Conservation (phyloP, 2,797 vertebrate genomes). For the Heteromormyrus szaboi region DNA sequence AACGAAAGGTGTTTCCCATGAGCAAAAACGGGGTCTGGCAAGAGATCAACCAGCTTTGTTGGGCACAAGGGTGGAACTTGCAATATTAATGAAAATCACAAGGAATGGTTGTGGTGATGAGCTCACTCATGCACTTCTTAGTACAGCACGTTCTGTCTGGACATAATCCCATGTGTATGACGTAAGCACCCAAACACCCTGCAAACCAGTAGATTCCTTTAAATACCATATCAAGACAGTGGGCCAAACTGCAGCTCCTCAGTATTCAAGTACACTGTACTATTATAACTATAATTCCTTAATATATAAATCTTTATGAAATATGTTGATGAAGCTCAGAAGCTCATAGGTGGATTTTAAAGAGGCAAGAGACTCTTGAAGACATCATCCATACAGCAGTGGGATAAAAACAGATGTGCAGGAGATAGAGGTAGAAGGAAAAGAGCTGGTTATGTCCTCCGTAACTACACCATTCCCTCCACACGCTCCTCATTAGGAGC, state of each 20-base stretch:
- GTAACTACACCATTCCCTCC: background rate
- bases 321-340: background rate
- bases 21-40: background rate
- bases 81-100: constrained; percentile 7
- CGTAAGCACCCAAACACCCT: background rate
- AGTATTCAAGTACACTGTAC: background rate
- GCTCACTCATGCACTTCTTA: background rate
- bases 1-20: background rate
- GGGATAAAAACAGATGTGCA: background rate
- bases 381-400: background rate
- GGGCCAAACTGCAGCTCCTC: background rate
- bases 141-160: background rate
- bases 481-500: background rate
- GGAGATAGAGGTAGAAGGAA: background rate
- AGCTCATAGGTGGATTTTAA: background rate
- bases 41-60: background rate
- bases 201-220: background rate
- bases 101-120: background rate
- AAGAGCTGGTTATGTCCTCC: background rate
- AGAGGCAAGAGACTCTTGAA: background rate
- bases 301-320: background rate
- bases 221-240: background rate
- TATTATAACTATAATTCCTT: background rate
- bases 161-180: background rate
- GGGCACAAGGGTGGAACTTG: background rate